A percentile compares a stretch with the other conserved stretches of the same genome.
These are phyloP conservation scores for Phortica okadai DNA, from an alignment of 2,888 invertebrate genomes.

Conservation along the genomic window DNA sequence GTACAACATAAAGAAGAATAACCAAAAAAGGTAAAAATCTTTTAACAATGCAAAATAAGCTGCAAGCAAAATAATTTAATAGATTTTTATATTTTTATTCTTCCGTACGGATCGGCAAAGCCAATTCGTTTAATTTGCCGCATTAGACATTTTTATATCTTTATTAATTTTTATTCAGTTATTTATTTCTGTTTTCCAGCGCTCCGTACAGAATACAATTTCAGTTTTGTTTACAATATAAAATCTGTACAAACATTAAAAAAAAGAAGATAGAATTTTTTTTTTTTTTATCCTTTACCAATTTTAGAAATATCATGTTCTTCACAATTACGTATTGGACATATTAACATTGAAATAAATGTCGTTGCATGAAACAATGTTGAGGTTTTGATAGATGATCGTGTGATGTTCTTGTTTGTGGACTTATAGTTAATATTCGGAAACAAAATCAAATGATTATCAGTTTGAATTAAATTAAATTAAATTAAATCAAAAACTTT, in stretches of 20 bases:
- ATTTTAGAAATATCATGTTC: too few species aligned
- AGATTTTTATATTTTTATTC: not conserved
- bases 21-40: slow-evolving; percentile 13
- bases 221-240: not conserved
- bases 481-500: too few species aligned
- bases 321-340: too few species aligned
- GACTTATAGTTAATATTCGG: too few species aligned
- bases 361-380: too few species aligned
- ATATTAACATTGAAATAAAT: too few species aligned
- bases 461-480: too few species aligned
- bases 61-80: slow-evolving; percentile 25
- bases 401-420: too few species aligned
- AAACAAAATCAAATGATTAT: too few species aligned
- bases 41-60: slow-evolving; percentile 28
- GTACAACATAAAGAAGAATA: slow-evolving; percentile 8
- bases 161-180: not conserved
- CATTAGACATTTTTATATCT: not conserved
- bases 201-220: slow-evolving; percentile 24
- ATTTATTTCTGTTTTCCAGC: not conserved
- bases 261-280: not conserved
- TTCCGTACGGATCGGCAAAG: slow-evolving; percentile 23
- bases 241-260: slow-evolving; percentile 25
- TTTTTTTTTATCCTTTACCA: not conserved
- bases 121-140: slow-evolving; percentile 21
- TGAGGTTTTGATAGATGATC: too few species aligned